A percentile compares a stretch with the other conserved stretches of the same genome.
Conservation (phyloP, 2,888 invertebrate genomes). For the Stratiomys singularior region DNA sequence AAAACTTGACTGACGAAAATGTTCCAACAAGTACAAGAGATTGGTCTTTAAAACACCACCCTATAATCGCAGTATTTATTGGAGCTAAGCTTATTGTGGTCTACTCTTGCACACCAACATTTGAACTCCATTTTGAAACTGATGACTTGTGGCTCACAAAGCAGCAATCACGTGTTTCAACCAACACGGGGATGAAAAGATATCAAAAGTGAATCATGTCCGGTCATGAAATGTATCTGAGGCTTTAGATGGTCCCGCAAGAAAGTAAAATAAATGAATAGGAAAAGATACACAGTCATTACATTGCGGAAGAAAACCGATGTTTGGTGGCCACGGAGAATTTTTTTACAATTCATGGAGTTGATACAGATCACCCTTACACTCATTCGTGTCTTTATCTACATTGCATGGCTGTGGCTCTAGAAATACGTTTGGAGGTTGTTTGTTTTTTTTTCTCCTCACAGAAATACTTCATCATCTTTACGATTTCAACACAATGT, state of each 20-base stretch:
- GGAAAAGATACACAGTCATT: conserved; percentile 43
- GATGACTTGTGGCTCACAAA: conserved; percentile 7
- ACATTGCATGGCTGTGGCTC: neutral
- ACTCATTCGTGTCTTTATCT: neutral
- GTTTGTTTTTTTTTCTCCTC: conserved; percentile 31
- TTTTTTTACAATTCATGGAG: conserved; percentile 25
- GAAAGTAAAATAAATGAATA: conserved; percentile 32
- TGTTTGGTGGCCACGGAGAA: conserved; percentile 3
- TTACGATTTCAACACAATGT: conserved; percentile 31
- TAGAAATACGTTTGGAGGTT: conserved; percentile 13
- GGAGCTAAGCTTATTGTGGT: no score
- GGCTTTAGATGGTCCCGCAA: neutral
- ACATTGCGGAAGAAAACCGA: conserved; percentile 17
- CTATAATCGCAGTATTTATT: no score
- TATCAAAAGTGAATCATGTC: conserved; percentile 35
- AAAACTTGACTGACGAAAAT: no score
- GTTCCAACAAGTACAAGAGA: no score
- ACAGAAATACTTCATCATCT: conserved; percentile 32
- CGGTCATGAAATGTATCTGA: neutral
- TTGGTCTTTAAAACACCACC: no score
- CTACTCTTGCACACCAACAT: no score
- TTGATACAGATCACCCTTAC: conserved; percentile 15
- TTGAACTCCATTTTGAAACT: neutral
- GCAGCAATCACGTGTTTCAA: conserved; percentile 35
- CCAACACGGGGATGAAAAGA: conserved; percentile 13